Evolutionary conservation across 2,113 vertebrate genomes (phyloP).

Genomic region (Calonectris borealis): DNA sequence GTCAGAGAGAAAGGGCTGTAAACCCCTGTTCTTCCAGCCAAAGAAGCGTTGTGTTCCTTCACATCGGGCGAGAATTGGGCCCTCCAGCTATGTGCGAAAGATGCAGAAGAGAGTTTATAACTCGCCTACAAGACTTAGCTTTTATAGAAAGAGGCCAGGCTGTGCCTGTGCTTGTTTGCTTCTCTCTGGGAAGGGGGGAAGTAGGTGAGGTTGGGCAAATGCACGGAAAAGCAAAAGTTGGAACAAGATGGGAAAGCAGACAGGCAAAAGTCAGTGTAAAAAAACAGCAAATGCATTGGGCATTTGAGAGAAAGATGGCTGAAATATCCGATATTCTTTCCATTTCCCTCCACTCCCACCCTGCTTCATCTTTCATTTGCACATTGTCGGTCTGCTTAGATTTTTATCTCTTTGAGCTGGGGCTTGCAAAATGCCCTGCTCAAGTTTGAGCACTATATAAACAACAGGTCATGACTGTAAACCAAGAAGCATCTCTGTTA

Average conservation of each 20-base stretch:
- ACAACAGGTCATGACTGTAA: neutral
- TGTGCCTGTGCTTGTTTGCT: slow-evolving; percentile 9
- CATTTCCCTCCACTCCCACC: neutral
- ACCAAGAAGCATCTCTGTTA: neutral
- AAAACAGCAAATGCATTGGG: neutral
- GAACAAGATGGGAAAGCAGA: neutral
- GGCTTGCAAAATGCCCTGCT: neutral
- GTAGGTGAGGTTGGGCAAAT: neutral
- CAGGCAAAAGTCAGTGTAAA: neutral
- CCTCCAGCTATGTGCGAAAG: accelerated
- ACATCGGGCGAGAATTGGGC: accelerated
- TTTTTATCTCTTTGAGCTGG: neutral
- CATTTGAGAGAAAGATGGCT: neutral
- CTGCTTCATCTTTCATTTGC: neutral
- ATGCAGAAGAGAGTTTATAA: neutral
- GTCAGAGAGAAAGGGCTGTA: neutral
- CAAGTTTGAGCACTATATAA: neutral
- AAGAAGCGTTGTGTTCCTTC: accelerated
- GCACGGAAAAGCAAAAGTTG: neutral
- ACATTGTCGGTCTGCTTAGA: neutral
- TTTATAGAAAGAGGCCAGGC: neutral
- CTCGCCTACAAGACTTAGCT: neutral
- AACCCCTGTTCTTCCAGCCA: neutral
- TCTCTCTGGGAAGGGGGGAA: neutral
- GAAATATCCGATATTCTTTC: neutral